Base-by-base conservation (phyloP, 2,888 invertebrate species). In the Megaustenia siamemsis region DNA sequence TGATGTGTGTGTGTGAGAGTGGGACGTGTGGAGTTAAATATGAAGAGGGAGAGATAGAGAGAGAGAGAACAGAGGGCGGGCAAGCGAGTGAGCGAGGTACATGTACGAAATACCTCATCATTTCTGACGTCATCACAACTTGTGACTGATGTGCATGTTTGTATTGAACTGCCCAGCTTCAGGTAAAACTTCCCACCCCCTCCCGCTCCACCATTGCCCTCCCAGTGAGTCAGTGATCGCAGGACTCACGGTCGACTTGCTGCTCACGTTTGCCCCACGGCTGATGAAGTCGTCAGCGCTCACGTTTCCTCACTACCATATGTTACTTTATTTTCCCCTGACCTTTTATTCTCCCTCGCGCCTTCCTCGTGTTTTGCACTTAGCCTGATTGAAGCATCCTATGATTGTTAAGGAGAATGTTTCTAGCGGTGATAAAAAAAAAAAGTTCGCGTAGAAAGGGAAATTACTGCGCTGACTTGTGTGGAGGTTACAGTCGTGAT, bases 231-330 rank as follows among this genome's bases (percentile, higher is more conserved):
- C 71, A 71, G 43, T 40, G 71, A 71, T 71, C 24, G 12, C 8
- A 21, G 38, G 43, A 71, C 10, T 43, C 43, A 15, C n/a, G 71
- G 43, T 40, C 71, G 71, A 71, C 71, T 71, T 43, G 43, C 71
- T 71, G 71, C 43, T 71, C 71, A 71, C 71, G 71, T 71, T 71
- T 43, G 71, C 71, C 71, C 71, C 40, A 43, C 43, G 71, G 71
- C 71, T 12, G n/a, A 71, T 10, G 69, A n/a, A 1, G 38, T 40
- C 24, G 35, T 45, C 2, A 1, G 28, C 40, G 69, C 18, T 35
- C 68, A 38, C 6, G 15, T 69, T 35, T 10, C 38, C 69, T 1
- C n/a, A 43, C 71, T 43, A 71, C 43, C 71, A 43, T 32, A 28
- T 63, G 32, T 63, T 63, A 63, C 63, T 32, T 71, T 15, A 43